These are phyloP conservation scores for Heliocidaris tuberculata DNA, from an alignment of 35 echinoderm and acorn worm genomes.

Conservation along the genomic window DNA sequence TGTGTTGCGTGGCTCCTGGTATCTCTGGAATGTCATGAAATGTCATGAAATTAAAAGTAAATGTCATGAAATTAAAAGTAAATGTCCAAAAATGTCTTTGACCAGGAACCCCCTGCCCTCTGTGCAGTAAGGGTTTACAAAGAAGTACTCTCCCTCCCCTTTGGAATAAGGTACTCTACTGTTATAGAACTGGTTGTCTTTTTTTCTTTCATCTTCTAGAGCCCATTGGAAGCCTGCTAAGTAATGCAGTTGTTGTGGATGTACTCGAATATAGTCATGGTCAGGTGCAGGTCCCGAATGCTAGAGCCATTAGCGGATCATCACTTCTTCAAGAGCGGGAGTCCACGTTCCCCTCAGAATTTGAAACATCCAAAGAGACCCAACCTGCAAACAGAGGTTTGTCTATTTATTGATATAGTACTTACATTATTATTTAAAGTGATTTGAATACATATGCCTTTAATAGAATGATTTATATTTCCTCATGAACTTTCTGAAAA, in stretches of 20 bases:
- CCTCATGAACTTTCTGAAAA: too few species aligned
- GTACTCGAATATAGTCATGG: not conserved
- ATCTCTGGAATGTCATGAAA: too few species aligned
- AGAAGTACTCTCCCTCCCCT: too few species aligned
- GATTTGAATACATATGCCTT: too few species aligned
- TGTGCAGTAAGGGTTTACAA: too few species aligned
- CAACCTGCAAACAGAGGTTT: not conserved
- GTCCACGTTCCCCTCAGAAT: not conserved
- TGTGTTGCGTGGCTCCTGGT: too few species aligned
- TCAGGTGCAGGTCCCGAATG: not conserved
- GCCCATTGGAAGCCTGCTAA: not conserved
- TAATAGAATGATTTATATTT: too few species aligned
- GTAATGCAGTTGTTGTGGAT: conserved; percentile 6
- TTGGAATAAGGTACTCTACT: not conserved
- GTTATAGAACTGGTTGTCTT: not conserved
- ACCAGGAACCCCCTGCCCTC: too few species aligned
- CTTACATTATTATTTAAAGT: too few species aligned
- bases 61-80: too few species aligned
- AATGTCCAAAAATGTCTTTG: too few species aligned
- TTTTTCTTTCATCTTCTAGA: not conserved
- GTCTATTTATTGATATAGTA: not conserved
- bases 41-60: too few species aligned
- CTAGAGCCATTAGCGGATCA: not conserved
- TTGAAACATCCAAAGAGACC: not conserved
- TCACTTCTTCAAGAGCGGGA: not conserved